Conservation (phyloP, 2,113 vertebrate species). For the Macquaria ambigua region DNA sequence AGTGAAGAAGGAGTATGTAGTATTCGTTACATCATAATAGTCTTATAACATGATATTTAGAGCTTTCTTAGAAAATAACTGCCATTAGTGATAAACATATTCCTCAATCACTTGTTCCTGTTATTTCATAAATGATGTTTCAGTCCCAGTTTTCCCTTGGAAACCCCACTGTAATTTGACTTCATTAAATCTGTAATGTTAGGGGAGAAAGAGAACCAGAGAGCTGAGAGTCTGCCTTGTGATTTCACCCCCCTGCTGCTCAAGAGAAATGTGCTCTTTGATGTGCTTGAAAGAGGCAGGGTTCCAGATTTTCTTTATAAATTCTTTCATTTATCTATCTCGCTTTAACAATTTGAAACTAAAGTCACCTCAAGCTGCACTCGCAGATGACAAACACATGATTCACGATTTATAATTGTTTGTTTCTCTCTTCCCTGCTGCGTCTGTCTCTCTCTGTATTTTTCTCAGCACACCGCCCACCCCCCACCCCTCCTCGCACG, state of each 20-base stretch:
- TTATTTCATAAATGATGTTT: constrained; percentile 64
- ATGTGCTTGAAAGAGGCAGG: constrained; percentile 70
- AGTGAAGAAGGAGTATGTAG: not conserved
- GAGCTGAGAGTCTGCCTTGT: constrained; percentile 51
- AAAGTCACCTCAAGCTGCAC: constrained; percentile 58
- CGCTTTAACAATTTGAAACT: constrained; percentile 62
- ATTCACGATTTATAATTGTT: constrained; percentile 64
- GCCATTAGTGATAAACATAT: constrained; percentile 53
- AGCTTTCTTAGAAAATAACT: constrained; percentile 29
- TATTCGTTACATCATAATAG: not conserved
- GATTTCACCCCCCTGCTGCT: constrained; percentile 67
- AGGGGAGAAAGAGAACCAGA: constrained; percentile 49
- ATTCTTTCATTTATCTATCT: constrained; percentile 71
- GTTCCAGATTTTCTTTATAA: constrained; percentile 63
- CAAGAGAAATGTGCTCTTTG: constrained; percentile 68
- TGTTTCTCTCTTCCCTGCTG: constrained; percentile 29
- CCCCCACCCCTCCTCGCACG: not conserved
- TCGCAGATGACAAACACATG: constrained; percentile 34
- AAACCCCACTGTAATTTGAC: constrained; percentile 67
- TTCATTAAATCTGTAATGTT: constrained; percentile 74
- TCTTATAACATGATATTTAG: constrained; percentile 42
- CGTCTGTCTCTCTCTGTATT: too few relatives aligned
- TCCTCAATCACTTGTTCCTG: constrained; percentile 45
- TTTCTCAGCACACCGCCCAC: not conserved
- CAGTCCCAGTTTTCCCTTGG: constrained; percentile 46